phyloP scores from a whole-genome alignment of 2,888 invertebrate genomes.

The Hirtodrosophila alboralis region DNA sequence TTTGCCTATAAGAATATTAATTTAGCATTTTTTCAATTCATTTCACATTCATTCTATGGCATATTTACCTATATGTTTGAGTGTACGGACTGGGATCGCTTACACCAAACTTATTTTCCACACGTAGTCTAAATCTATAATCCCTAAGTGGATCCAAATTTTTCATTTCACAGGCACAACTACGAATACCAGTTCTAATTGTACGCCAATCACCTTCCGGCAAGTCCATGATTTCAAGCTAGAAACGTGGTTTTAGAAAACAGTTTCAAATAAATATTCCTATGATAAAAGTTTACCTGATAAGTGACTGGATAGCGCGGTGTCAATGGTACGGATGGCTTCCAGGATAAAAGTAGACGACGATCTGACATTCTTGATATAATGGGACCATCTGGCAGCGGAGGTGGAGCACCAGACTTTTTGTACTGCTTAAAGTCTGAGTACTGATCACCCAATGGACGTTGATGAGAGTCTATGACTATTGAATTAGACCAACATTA shows the following conservation, averaged over 20 bases:
- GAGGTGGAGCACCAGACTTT: constrained; percentile 93
- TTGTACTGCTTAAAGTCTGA: constrained; percentile 93
- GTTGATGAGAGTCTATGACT: constrained; percentile 89
- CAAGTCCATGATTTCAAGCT: constrained; percentile 95
- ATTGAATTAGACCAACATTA: constrained; percentile 3
- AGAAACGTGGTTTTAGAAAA: constrained; percentile 1
- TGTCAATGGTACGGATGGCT: constrained; percentile 94
- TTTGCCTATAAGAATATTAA: constrained; percentile 85
- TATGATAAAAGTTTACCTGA: constrained; percentile 85
- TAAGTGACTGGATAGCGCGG: constrained; percentile 96
- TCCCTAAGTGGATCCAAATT: constrained; percentile 96
- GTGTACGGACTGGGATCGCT: constrained; percentile 98
- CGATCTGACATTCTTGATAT: constrained; percentile 96
- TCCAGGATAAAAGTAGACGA: constrained; percentile 95
- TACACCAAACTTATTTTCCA: constrained; percentile 98
- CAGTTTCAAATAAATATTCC: neutral
- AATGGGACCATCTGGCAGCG: constrained; percentile 94
- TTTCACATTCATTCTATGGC: neutral
- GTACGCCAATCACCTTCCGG: constrained; percentile 97
- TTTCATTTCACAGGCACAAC: constrained; percentile 94
- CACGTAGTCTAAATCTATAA: constrained; percentile 97
- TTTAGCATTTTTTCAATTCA: neutral
- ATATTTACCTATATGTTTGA: constrained; percentile 87
- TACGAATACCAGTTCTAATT: constrained; percentile 92
- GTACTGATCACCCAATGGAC: constrained; percentile 91